Base-by-base conservation (phyloP, 2,797 vertebrate genomes). In the Enteromius mattozi region DNA sequence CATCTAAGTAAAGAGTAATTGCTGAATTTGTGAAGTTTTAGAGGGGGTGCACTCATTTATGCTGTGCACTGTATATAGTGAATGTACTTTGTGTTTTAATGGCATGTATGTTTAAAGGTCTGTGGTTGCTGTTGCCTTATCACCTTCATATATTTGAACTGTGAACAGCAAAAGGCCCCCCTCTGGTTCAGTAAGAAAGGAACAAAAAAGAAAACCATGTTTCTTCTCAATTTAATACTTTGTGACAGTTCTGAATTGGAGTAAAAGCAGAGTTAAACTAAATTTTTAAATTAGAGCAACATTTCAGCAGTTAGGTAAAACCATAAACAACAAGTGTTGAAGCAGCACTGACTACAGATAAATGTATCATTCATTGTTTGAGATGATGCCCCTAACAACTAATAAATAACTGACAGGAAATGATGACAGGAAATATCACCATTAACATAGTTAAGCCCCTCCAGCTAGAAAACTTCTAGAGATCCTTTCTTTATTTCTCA, bases 401-500 rank as follows among this genome's bases (percentile, higher is more conserved):
- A 80, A 40, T 27, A 3, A 40, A 10, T 0, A 81, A 14, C 2
- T 42, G 0, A 61, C 80, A 81, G 80, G 80, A 81, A 72, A 72
- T 72, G 51, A 72, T 33, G 3, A 33, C 69, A 72, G 80, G 80
- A 81, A 81, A 47, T 33, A 30, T 12, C 10, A 81, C 12, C 1
- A 4, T 8, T 59, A 10, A 30, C 35, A 8, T 10, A 37, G 7
- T 33, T 21, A 19, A 30, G 21, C 1, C 2, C 14, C 9, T 21
- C 1, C 1, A n/a, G 19, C 19, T 0, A n/a, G 21, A 54, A 37
- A 4, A 16, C 21, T n/a, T 54, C 5, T 35, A 1, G 10, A 45
- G 47, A 68, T 63, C 27, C 2, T 72, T 12, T n/a, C 12, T n/a
- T 71, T 0, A 45, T 51, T 71, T 19, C 33, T 56, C 24, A 24